These are phyloP conservation scores for Parauchenoglanis punctatus DNA, from an alignment of 2,797 vertebrate species.

Conservation along the genomic window DNA sequence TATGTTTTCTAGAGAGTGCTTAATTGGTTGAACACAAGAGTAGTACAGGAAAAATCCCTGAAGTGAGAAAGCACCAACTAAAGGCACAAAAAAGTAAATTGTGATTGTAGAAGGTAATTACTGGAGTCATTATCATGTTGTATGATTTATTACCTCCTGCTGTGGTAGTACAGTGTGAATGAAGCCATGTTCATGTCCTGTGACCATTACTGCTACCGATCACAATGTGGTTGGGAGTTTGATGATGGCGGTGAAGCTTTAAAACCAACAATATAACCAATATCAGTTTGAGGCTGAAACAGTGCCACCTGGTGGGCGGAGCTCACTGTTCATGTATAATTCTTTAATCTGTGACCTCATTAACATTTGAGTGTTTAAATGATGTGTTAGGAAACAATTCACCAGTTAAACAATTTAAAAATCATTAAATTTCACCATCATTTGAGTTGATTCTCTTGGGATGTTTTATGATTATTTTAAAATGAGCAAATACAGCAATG, in stretches of 20 bases:
- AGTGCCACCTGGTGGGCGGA: background rate
- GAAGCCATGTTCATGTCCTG: background rate
- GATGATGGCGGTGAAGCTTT: background rate
- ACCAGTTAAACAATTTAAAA: background rate
- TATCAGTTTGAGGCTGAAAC: background rate
- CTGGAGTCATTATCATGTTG: background rate
- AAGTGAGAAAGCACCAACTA: background rate
- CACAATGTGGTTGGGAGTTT: background rate
- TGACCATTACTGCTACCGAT: background rate
- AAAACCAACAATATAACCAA: background rate
- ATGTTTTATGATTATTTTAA: background rate
- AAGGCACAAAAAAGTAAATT: background rate
- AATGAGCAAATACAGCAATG: background rate
- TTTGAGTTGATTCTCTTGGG: background rate
- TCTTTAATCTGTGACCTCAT: background rate
- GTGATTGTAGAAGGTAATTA: background rate
- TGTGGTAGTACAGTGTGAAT: background rate
- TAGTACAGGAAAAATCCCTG: background rate
- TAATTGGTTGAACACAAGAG: background rate
- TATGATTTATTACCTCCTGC: background rate
- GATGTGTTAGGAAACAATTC: background rate
- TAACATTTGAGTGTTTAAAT: background rate
- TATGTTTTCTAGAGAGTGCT: background rate
- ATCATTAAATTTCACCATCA: background rate
- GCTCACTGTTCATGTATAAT: background rate